Evolutionary conservation across 2,797 vertebrate species (phyloP).

Genomic region (Mallotus villosus): DNA sequence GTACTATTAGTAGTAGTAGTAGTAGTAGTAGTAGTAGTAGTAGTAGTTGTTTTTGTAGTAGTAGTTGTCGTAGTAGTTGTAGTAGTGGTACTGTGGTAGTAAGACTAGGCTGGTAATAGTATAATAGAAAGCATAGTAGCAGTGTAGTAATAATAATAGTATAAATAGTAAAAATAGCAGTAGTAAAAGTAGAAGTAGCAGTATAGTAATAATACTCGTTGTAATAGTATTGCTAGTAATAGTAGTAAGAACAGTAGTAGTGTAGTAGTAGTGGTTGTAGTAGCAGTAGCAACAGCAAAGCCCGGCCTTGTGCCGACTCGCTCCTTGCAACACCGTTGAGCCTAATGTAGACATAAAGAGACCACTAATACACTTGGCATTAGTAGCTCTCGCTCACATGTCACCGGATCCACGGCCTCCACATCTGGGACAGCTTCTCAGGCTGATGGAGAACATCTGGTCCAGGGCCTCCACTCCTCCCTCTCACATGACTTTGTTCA

Average conservation of each 20-base stretch:
- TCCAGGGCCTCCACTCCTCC: constrained; percentile 52
- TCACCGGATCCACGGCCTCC: constrained; percentile 61
- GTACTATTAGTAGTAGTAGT: neutral
- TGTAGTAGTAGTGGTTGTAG: too few species aligned
- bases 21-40: neutral
- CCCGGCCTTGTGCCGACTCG: constrained; percentile 24
- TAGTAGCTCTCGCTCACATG: constrained; percentile 64
- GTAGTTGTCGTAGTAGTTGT: neutral
- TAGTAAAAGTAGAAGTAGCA: neutral
- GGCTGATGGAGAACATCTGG: constrained; percentile 70
- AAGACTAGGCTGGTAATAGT: neutral
- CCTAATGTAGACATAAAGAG: constrained; percentile 72
- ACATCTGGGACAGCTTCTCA: constrained; percentile 72
- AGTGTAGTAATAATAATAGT: too few species aligned
- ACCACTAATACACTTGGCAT: constrained; percentile 69
- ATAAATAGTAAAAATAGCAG: too few species aligned
- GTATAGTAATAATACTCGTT: neutral
- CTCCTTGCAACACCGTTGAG: constrained; percentile 48
- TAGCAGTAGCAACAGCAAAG: neutral
- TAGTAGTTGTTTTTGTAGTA: neutral
- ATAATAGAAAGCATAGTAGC: neutral
- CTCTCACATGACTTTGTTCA: constrained; percentile 64
- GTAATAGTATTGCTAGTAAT: neutral
- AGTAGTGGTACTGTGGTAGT: too few species aligned
- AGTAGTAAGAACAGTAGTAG: neutral